Evolutionary conservation across 35 echinoderm and acorn worm genomes (phyloP).

Genomic region (Ophiothrix spiculata): DNA sequence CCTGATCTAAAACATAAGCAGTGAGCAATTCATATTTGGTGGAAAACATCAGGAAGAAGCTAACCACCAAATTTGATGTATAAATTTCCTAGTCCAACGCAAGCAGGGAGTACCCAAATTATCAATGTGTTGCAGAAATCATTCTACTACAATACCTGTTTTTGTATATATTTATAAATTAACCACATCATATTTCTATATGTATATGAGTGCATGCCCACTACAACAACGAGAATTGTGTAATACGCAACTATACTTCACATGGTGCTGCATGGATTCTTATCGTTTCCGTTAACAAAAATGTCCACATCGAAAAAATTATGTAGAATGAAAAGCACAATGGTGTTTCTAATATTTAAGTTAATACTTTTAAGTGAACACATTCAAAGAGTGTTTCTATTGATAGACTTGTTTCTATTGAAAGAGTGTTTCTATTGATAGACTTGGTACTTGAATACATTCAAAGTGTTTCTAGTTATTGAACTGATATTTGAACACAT

Average conservation of each 20-base stretch:
- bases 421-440: too few species aligned
- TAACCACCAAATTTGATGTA: too few species aligned
- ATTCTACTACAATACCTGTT: not conserved
- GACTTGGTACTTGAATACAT: not conserved
- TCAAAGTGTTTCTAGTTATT: not conserved
- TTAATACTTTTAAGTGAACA: not conserved
- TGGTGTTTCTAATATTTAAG: not conserved
- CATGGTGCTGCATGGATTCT: slow-evolving; percentile 1
- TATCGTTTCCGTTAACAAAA: not conserved
- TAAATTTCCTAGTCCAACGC: not conserved
- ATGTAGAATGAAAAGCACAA: not conserved
- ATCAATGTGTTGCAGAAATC: not conserved
- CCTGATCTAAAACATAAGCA: too few species aligned
- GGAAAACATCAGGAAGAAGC: too few species aligned
- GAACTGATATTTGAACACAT: too few species aligned
- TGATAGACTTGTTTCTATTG: not conserved
- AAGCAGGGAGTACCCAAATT: not conserved
- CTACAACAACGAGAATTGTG: not conserved
- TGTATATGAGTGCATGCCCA: not conserved
- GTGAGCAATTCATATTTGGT: too few species aligned
- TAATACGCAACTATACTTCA: not conserved
- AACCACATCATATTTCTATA: not conserved
- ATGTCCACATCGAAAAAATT: not conserved
- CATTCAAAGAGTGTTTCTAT: not conserved
- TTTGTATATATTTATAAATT: not conserved